phyloP scores from a whole-genome alignment of 23 tunicate genomes.

The Styela clava region DNA sequence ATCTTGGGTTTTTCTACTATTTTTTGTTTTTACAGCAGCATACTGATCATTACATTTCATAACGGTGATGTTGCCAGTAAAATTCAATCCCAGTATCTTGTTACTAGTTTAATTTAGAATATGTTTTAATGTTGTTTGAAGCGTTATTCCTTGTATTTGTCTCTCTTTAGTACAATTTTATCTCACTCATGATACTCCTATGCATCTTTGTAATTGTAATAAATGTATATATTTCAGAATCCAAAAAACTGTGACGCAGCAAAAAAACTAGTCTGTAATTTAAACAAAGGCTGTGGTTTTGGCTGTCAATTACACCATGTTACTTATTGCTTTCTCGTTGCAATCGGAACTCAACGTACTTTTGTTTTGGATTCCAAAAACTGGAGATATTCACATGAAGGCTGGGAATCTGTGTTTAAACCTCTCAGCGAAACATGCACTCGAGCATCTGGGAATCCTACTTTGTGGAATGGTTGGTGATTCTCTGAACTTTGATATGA shows the following conservation, averaged over 20 bases:
- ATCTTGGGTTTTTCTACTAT: too few relatives aligned
- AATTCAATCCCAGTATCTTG: too few relatives aligned
- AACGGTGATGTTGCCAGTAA: too few relatives aligned
- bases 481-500: too few relatives aligned
- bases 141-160: too few relatives aligned
- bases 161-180: too few relatives aligned
- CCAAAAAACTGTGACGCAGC: conserved; percentile 70
- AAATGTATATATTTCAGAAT: conserved; percentile 56
- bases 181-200: not conserved
- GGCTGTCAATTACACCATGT: conserved; percentile 94
- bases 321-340: conserved; percentile 76
- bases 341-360: conserved; percentile 86
- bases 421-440: conserved; percentile 76
- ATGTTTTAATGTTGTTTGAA: too few relatives aligned
- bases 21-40: too few relatives aligned
- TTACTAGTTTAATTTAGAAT: too few relatives aligned
- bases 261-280: conserved; percentile 59
- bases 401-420: conserved; percentile 78
- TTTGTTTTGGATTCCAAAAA: conserved; percentile 56
- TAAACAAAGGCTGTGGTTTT: conserved; percentile 88
- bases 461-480: conserved; percentile 67
- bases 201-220: not conserved
- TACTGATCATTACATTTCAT: too few relatives aligned
- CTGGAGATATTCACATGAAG: conserved; percentile 84
- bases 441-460: conserved; percentile 8